Evolutionary conservation across 1,140 invertebrate genomes (phyloP), one percentile per base, ranked within the genome.

Genomic region (Globodera ellingtonae): DNA sequence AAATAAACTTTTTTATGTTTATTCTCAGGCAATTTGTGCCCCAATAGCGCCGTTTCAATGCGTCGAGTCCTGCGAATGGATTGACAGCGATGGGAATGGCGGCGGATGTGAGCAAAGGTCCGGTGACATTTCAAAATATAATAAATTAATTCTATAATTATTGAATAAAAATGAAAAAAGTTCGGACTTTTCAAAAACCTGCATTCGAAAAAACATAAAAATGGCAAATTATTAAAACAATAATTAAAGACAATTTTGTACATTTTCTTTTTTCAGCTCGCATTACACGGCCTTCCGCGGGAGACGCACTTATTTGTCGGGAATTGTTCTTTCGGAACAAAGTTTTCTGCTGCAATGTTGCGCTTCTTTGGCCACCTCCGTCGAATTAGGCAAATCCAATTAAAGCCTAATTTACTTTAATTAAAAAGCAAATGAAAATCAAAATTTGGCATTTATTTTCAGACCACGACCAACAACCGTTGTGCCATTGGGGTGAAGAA

Each of bases 1-100:
- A 80, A 7, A 8, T 15, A 81, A 69, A 18, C 21, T 21, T 24
- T 24, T 0, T 24, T 24, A 24, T 24, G 24, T 24, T 24, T 24
- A 24, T 65, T 21, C 83, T 0, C 7, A 81, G 71, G 73, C 78
- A 5, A 62, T 83, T 47, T 84, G 82, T 74, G 78, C 82, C 44
- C 44, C 72, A 46, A 75, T 83, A 18, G 21, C 73, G 56, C 65
- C 50, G 24, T 84, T 70, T 56, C 52, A 73, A 50, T 83, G 82
- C 59, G 72, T 83, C 18, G 82, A 85, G 44, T 66, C 83, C 21
- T 83, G 82, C 59, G 82, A 84, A 77, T 83, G 82, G 82, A 82
- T 78, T 46, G 70, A 73, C 0, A 70, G 52, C 35, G 76, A 81
- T 66, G 67, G 59, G 56, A 21, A n/a, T 24, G 46, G 82, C 24